A percentile compares a stretch with the other conserved stretches of the same genome.
Evolutionary conservation across 2,797 vertebrate genomes (phyloP).

Genomic region (Cynopterus sphinx): DNA sequence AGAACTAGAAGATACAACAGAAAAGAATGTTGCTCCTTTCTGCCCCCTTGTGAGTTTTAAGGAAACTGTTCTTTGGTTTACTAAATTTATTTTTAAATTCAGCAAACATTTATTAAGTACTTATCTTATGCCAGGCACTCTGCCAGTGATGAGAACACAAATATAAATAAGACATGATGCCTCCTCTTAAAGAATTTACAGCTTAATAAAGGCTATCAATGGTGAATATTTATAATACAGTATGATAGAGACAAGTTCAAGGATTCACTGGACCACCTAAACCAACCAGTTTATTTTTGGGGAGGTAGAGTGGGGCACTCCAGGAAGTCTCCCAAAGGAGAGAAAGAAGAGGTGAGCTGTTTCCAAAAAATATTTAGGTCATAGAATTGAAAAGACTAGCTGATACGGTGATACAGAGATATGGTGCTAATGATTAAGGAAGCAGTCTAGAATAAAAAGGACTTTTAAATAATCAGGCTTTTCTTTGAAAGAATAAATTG

Average conservation of each 20-base stretch:
- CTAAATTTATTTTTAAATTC: conserved; percentile 13
- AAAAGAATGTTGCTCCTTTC: conserved; percentile 36
- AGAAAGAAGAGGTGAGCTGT: background rate
- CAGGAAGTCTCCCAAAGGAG: background rate
- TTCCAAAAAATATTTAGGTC: background rate
- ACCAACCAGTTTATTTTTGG: background rate
- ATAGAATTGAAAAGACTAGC: background rate
- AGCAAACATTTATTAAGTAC: background rate
- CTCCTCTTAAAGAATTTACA: background rate
- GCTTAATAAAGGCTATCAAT: background rate
- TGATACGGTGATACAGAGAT: background rate
- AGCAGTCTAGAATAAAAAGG: background rate
- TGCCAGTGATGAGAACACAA: background rate
- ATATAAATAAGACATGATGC: background rate
- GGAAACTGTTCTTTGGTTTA: conserved; percentile 47
- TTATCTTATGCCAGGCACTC: background rate
- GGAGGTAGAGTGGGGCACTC: background rate
- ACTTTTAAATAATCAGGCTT: background rate
- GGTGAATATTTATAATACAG: background rate
- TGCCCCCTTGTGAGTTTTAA: conserved; percentile 66
- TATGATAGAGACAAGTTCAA: background rate
- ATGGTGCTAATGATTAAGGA: background rate
- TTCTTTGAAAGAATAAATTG: background rate
- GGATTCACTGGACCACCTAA: background rate
- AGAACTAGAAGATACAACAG: background rate